Base-by-base conservation (phyloP, 1,140 invertebrate genomes). In the Nomia melanderi region DNA sequence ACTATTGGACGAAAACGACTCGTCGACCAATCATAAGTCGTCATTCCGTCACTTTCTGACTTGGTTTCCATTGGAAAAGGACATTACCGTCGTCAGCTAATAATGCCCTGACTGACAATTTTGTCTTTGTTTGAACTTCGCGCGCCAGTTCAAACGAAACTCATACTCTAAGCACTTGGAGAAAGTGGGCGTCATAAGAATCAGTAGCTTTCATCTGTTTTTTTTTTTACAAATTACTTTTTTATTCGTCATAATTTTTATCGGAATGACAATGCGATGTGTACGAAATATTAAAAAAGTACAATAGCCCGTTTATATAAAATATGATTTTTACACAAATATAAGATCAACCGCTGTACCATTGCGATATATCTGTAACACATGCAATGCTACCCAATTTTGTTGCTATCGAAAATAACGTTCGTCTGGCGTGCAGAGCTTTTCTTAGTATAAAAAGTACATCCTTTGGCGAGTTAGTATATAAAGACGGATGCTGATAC, bases 301-400 rank as follows among this genome's bases (percentile, higher is more conserved):
- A 92, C 88, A 91, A 89, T 90, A 92, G 89, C 91, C 91, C 87
- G 89, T 91, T 44, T 90, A 89, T 92, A 92, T 87, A 92, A 92
- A 92, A 92, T 92, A 92, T 91, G 87, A 90, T 86, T 89, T 90
- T 90, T 91, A 89, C 86, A 91, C 81, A 90, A 90, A 85, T 88
- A 88, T 87, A 87, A 85, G 63, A 73, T 86, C 60, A 81, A 86
- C 69, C 82, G 82, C 75, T 88, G 86, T 85, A 86, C 81, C 81
- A 81, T 66, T 74, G 72, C 69, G 41, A 76, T 82, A 74, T 77
- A 39, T 82, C 69, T 84, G 74, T 84, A 87, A 86, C 75, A 71
- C 75, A 82, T 86, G 79, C 80, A 86, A 87, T 84, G 72, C 50
- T 76, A 82, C 67, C 60, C 57, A 85, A 81, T 79, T 73, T 82